A percentile compares a stretch with the other conserved stretches of the same genome.
phyloP scores from a whole-genome alignment of 2,113 vertebrate genomes.

The Nothobranchius kuhntae region DNA sequence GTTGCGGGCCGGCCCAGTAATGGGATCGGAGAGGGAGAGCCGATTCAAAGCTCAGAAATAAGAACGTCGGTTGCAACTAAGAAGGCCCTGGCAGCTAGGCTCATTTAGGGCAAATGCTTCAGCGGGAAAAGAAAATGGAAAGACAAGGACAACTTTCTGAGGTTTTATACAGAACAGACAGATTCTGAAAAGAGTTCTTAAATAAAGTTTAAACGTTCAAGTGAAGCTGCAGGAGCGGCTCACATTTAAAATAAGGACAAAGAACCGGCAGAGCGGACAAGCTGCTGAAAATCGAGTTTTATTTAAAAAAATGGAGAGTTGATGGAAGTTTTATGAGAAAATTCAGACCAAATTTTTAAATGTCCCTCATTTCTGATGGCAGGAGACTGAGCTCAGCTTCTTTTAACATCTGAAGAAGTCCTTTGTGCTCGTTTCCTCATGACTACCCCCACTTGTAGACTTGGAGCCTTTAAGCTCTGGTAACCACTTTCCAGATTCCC shows the following conservation, averaged over 20 bases:
- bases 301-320: neutral
- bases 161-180: no score
- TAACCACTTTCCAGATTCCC: conserved; percentile 34
- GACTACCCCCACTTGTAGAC: neutral
- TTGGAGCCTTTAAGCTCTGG: conserved; percentile 32
- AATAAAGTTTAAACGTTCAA: conserved; percentile 16
- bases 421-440: neutral
- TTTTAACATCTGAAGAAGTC: no score
- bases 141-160: neutral
- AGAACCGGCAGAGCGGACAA: neutral
- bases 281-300: neutral
- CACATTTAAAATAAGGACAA: neutral
- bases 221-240: conserved; percentile 1
- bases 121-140: neutral
- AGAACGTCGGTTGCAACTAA: conserved; percentile 49
- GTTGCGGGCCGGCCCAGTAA: conserved; percentile 48
- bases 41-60: conserved; percentile 65
- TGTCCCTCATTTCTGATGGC: neutral
- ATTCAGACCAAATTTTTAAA: neutral
- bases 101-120: conserved; percentile 30
- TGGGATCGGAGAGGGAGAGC: conserved; percentile 66
- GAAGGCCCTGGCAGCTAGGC: conserved; percentile 23
- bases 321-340: no score
- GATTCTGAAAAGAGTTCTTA: neutral
- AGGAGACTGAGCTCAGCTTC: neutral